Conservation (phyloP, 2,888 invertebrate species). For the Zonitis immaculata region DNA sequence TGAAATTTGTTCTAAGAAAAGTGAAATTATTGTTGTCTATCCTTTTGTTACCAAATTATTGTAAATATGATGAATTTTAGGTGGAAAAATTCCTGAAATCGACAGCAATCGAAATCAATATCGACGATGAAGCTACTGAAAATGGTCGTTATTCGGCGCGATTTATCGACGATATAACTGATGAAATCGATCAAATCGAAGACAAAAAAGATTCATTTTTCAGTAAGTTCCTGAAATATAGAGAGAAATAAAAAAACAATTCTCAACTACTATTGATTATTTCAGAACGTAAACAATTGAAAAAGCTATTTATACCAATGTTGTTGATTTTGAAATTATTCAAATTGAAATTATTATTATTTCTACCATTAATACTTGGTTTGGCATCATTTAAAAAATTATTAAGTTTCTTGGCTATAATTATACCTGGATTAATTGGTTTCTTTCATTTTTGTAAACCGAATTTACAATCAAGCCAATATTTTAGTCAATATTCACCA, state of each 20-base stretch:
- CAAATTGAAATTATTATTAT: slow-evolving; percentile 75
- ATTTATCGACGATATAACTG: slow-evolving; percentile 77
- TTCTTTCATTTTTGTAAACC: slow-evolving; percentile 83
- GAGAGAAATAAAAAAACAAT: no score
- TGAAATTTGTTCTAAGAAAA: slow-evolving; percentile 72
- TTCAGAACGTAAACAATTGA: slow-evolving; percentile 74
- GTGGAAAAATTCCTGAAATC: slow-evolving; percentile 68
- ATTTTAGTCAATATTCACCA: slow-evolving; percentile 60
- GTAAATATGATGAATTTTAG: slow-evolving; percentile 31
- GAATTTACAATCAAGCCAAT: slow-evolving; percentile 48
- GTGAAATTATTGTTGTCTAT: slow-evolving; percentile 42
- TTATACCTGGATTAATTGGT: slow-evolving; percentile 76
- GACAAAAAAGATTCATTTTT: slow-evolving; percentile 75
- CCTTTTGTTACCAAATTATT: no score
- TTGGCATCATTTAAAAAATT: slow-evolving; percentile 81
- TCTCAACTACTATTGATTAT: no score
- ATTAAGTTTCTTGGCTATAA: slow-evolving; percentile 72
- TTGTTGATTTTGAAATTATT: slow-evolving; percentile 76
- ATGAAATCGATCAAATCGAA: slow-evolving; percentile 77
- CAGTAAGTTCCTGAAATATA: no score
- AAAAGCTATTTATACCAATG: slow-evolving; percentile 78
- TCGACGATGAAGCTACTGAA: slow-evolving; percentile 72
- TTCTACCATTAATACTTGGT: slow-evolving; percentile 77
- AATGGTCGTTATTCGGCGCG: slow-evolving; percentile 71
- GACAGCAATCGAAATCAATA: slow-evolving; percentile 67